These are phyloP conservation scores for Cheilinus undulatus DNA, from an alignment of 2,113 vertebrate genomes.

Conservation along the genomic window DNA sequence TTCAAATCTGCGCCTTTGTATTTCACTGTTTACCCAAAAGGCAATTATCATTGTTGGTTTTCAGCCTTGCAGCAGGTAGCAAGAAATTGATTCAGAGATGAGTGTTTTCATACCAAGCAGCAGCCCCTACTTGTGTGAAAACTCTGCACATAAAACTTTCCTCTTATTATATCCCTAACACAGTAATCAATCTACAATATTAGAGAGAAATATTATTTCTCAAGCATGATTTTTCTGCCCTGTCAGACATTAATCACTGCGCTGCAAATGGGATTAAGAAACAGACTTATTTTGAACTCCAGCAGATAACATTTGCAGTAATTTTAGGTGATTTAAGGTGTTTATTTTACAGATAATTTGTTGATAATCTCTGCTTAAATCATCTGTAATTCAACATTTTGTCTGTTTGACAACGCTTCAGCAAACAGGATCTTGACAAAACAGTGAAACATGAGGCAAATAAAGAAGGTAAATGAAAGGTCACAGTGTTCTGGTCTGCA, in stretches of 20 bases:
- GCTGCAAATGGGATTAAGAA: background rate
- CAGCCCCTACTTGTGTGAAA: background rate
- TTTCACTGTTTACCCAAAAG: background rate
- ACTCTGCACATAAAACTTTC: background rate
- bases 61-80: constrained; percentile 1
- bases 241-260: background rate
- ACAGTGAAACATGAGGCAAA: background rate
- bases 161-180: background rate
- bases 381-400: background rate
- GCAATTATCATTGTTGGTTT: background rate
- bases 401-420: background rate
- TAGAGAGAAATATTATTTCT: background rate
- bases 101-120: background rate
- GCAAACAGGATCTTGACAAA: constrained; percentile 3
- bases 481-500: constrained; percentile 8
- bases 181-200: constrained; percentile 1
- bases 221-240: background rate
- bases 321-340: background rate
- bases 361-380: background rate
- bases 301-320: background rate
- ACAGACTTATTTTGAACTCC: background rate
- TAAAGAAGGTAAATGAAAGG: constrained; percentile 27
- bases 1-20: background rate
- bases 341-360: background rate
- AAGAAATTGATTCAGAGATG: background rate